Evolutionary conservation across 2,113 vertebrate species (phyloP), one percentile per base, ranked within the genome.

Genomic region (Rattus norvegicus): DNA sequence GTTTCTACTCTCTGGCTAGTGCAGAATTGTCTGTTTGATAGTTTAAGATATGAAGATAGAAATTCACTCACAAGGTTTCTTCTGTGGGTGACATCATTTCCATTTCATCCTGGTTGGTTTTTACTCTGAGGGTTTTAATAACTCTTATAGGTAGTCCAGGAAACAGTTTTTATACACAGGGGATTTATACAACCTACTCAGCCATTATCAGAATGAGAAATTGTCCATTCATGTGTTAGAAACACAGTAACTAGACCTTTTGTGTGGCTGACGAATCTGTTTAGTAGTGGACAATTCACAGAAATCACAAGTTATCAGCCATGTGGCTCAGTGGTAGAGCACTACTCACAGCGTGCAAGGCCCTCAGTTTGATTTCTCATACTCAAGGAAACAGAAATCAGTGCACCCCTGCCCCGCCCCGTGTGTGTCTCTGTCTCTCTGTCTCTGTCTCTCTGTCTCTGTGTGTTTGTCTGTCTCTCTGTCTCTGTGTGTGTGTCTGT

Each of bases 61-160:
- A 39, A 14, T 80, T 93, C 24, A n/a, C 56, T 94, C 43, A 63
- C 39, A 83, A 33, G 73, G 7, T 22, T 91, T 87, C 75, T 94
- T 79, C 91, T 14, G 9, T 26, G 11, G n/a, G 12, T 83, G 92
- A 59, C 26, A 61, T 36, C 9, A 54, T 70, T 75, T 79, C 3
- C 8, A 94, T 6, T 43, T 79, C 93, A 47, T 67, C 81, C 83
- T 76, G 69, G 67, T 63, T 54, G 63, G 47, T 65, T 43, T 47
- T 65, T 90, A 39, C 85, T 61, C 22, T 59, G 67, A 36, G 93
- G 33, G 83, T 90, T 93, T 91, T 67, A 91, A 61, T 70, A 76
- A 39, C 75, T 72, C 93, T 81, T 86, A 30, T 61, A 90, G n/a
- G 69, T 92, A 70, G 52, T 81, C 5, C 56, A 92, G 65, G n/a